phyloP scores from a whole-genome alignment of 2,888 invertebrate species.

The Capitulum mitella region DNA sequence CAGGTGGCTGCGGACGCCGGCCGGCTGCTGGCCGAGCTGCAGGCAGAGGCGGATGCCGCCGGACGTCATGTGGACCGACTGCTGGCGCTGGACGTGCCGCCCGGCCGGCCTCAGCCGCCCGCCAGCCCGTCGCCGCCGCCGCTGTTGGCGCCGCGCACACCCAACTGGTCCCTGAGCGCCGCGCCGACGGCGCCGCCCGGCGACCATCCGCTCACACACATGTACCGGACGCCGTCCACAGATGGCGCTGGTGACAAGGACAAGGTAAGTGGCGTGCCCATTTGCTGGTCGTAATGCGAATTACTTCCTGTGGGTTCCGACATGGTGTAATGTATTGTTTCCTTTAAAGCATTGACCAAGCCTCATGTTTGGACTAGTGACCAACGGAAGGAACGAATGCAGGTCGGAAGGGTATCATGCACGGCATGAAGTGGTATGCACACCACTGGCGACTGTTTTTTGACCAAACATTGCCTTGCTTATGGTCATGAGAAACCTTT shows the following conservation, averaged over 20 bases:
- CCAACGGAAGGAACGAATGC: too few species aligned
- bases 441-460: too few species aligned
- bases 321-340: too few species aligned
- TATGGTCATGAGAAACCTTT: too few species aligned
- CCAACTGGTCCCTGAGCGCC: not conserved
- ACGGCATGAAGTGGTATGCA: too few species aligned
- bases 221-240: not conserved
- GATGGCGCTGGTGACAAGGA: not conserved
- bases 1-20: not conserved
- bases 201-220: not conserved
- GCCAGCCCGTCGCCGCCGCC: not conserved
- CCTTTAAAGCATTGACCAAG: too few species aligned
- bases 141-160: conserved; percentile 12
- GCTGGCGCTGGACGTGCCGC: not conserved
- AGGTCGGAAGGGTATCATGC: too few species aligned
- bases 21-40: not conserved
- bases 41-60: not conserved
- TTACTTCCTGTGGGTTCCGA: too few species aligned
- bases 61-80: not conserved
- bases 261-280: too few species aligned
- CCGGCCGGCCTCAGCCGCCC: not conserved
- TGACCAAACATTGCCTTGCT: too few species aligned
- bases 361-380: too few species aligned
- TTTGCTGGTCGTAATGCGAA: too few species aligned
- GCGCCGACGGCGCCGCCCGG: not conserved